Conservation (phyloP, 1,140 invertebrate species). For the Drosophila sp. region DNA sequence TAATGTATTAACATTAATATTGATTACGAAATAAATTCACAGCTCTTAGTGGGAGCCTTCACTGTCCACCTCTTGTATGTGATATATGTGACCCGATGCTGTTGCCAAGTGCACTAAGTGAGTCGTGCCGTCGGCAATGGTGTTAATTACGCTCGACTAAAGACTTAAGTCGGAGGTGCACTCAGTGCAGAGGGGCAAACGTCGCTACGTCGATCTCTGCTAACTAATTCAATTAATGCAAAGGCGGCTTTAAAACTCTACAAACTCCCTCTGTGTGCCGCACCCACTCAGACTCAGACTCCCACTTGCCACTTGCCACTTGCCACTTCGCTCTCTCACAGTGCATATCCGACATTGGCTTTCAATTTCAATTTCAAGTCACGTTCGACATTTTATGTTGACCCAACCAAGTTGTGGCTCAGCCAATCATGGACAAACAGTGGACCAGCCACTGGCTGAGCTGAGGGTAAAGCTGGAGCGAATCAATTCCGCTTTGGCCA, state of each 20-base stretch:
- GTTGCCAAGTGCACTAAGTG: constrained; percentile 23
- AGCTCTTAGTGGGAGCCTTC: not conserved
- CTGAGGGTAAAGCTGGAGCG: constrained; percentile 21
- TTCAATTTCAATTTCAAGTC: constrained; percentile 74
- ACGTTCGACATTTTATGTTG: constrained; percentile 57
- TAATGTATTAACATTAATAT: too few species aligned
- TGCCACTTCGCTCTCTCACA: not conserved
- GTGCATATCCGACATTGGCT: constrained; percentile 57
- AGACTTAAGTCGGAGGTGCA: constrained; percentile 32
- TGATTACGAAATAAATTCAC: too few species aligned
- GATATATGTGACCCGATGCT: not conserved
- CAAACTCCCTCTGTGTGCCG: constrained; percentile 24
- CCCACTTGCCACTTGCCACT: constrained; percentile 4
- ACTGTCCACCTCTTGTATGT: not conserved
- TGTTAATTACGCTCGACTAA: constrained; percentile 26
- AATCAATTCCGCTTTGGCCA: constrained; percentile 64
- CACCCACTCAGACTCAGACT: constrained; percentile 1
- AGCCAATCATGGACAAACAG: constrained; percentile 9
- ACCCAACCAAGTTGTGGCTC: constrained; percentile 37
- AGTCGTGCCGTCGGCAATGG: constrained; percentile 8
- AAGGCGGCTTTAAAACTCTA: constrained; percentile 34
- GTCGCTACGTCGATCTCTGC: not conserved
- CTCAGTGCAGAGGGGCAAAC: constrained; percentile 4
- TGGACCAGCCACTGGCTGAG: not conserved
- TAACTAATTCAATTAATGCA: constrained; percentile 43